A percentile compares a stretch with the other conserved stretches of the same genome.
Conservation (phyloP, 2,113 vertebrate species). For the Bostrychus sinensis region DNA sequence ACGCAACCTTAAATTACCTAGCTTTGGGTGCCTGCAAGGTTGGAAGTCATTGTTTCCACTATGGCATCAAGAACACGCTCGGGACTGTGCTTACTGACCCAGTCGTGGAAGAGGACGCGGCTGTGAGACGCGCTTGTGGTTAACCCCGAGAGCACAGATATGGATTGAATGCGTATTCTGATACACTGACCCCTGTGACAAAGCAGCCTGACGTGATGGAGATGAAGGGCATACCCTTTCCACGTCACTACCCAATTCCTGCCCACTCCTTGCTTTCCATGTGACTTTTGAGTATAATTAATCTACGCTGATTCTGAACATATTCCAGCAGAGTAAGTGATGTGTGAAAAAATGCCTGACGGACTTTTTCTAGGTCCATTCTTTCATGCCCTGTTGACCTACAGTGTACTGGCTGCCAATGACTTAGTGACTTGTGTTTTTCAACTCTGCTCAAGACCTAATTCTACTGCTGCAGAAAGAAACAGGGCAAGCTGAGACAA, state of each 20-base stretch:
- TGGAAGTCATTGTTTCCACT: constrained; percentile 21
- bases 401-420: constrained; percentile 17
- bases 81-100: constrained; percentile 16
- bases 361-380: constrained; percentile 44
- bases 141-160: constrained; percentile 32
- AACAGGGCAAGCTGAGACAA: constrained; percentile 33
- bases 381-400: constrained; percentile 18
- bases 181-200: constrained; percentile 29
- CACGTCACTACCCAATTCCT: background rate
- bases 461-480: constrained; percentile 25
- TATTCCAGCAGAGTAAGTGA: constrained; percentile 27
- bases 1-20: background rate
- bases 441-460: constrained; percentile 15
- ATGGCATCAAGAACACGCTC: background rate
- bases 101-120: constrained; percentile 24
- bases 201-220: constrained; percentile 15
- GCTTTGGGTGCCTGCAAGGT: background rate
- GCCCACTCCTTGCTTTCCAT: background rate
- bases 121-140: constrained; percentile 20
- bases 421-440: background rate
- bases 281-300: background rate
- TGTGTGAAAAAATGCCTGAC: constrained; percentile 24
- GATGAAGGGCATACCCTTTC: constrained; percentile 26
- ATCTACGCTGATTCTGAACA: constrained; percentile 12
- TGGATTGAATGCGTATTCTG: constrained; percentile 21